A percentile compares a stretch with the other conserved stretches of the same genome.
These are phyloP conservation scores for Diorhabda carinulata DNA, from an alignment of 1,140 invertebrate genomes.

Conservation along the genomic window DNA sequence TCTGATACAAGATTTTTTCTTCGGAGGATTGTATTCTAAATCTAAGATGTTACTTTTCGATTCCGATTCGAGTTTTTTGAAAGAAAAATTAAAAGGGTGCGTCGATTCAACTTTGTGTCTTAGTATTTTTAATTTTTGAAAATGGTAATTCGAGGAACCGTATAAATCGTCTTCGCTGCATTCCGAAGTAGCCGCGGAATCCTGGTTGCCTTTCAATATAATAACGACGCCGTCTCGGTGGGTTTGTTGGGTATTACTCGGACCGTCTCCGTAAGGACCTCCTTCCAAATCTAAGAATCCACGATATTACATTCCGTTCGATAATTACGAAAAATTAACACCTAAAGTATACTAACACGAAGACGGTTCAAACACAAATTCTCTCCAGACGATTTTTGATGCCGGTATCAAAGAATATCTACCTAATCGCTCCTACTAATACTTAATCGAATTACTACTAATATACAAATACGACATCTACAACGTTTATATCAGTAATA, in stretches of 20 bases:
- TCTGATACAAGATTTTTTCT: constrained; percentile 10
- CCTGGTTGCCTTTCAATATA: not conserved
- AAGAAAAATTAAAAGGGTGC: constrained; percentile 8
- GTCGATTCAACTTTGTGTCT: constrained; percentile 3
- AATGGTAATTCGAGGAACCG: not conserved
- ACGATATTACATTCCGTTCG: not conserved
- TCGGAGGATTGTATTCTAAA: constrained; percentile 8
- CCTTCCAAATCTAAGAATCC: constrained; percentile 1
- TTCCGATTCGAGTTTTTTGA: constrained; percentile 5
- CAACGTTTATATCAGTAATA: too few species aligned
- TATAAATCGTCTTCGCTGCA: not conserved
- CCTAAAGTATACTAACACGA: not conserved
- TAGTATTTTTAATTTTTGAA: not conserved
- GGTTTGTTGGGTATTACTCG: not conserved
- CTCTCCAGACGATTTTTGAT: not conserved
- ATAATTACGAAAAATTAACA: not conserved
- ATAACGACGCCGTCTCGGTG: not conserved
- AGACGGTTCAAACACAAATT: not conserved
- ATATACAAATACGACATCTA: too few species aligned
- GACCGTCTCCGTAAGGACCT: constrained; percentile 11
- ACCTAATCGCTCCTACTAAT: too few species aligned
- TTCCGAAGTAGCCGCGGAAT: not conserved
- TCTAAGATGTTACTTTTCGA: constrained; percentile 9
- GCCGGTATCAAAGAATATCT: too few species aligned
- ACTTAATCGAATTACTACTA: too few species aligned